Evolutionary conservation across 2,888 invertebrate species (phyloP).

Genomic region (Nemotelus pantherinus): DNA sequence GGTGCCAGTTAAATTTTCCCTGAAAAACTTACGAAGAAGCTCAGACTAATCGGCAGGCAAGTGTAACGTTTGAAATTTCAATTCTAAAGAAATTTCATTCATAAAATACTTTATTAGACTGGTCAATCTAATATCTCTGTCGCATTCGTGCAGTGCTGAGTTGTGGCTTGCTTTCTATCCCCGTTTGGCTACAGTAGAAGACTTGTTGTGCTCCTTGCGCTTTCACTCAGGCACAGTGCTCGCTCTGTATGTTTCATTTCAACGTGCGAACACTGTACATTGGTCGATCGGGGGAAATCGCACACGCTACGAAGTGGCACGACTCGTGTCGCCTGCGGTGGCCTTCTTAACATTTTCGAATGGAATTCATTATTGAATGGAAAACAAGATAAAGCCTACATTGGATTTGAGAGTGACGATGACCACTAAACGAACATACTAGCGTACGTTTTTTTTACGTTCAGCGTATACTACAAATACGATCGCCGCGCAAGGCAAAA

Average conservation of each 20-base stretch:
- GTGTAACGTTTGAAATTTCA: constrained; percentile 25
- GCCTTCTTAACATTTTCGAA: constrained; percentile 38
- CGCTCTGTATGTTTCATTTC: neutral
- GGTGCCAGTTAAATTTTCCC: neutral
- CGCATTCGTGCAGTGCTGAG: neutral
- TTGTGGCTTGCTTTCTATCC: neutral
- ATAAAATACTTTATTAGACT: constrained; percentile 48
- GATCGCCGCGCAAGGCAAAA: constrained; percentile 27
- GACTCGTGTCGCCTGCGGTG: constrained; percentile 23
- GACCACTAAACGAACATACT: constrained; percentile 20
- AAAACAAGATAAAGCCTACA: constrained; percentile 19
- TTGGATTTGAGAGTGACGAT: neutral
- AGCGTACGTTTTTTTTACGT: constrained; percentile 27
- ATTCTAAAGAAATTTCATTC: constrained; percentile 46
- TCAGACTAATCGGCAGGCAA: constrained; percentile 18
- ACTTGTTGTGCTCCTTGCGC: neutral
- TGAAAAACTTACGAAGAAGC: constrained; percentile 29
- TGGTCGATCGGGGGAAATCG: neutral
- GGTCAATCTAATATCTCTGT: constrained; percentile 12
- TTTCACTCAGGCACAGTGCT: neutral
- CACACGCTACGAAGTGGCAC: neutral
- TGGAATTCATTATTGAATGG: constrained; percentile 50
- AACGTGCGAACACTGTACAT: neutral
- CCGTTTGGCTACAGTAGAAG: neutral
- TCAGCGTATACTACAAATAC: constrained; percentile 30